Evolutionary conservation across 2,797 vertebrate genomes (phyloP).

Genomic region (Myioborus miniatus): DNA sequence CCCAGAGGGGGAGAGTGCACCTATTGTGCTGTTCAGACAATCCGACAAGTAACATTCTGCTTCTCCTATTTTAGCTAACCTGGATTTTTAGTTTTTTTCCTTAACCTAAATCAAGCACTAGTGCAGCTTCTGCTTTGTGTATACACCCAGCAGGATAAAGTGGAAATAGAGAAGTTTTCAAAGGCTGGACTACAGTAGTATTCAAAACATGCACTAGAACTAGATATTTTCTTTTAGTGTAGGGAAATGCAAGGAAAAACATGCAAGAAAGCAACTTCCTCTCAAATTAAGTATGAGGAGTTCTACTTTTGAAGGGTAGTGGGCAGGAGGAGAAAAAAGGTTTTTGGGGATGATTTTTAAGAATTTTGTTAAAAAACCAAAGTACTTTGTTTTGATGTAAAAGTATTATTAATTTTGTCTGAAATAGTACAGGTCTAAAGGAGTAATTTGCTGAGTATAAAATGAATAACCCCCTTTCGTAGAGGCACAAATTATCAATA

Average conservation of each 20-base stretch:
- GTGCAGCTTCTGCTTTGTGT: not conserved
- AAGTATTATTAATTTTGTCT: not conserved
- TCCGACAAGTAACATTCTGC: not conserved
- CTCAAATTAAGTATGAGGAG: not conserved
- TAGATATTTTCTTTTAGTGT: not conserved
- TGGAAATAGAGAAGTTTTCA: not conserved
- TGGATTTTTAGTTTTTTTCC: not conserved
- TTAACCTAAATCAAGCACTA: not conserved
- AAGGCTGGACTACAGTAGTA: not conserved
- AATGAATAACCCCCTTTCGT: not conserved
- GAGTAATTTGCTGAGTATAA: not conserved
- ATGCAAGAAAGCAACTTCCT: not conserved
- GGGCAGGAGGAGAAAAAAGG: not conserved
- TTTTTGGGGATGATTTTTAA: not conserved
- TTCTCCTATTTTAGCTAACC: not conserved
- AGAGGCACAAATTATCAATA: not conserved
- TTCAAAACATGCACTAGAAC: not conserved
- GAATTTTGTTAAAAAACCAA: not conserved
- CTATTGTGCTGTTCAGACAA: conserved; percentile 25
- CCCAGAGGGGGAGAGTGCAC: not conserved
- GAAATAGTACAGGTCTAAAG: not conserved
- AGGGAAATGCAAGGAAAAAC: not conserved
- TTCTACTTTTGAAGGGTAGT: not conserved
- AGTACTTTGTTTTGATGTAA: not conserved
- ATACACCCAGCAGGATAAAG: not conserved